Evolutionary conservation across 1,140 invertebrate species (phyloP), one percentile per base, ranked within the genome.

Genomic region (Mycetomoellerius zeteki): DNA sequence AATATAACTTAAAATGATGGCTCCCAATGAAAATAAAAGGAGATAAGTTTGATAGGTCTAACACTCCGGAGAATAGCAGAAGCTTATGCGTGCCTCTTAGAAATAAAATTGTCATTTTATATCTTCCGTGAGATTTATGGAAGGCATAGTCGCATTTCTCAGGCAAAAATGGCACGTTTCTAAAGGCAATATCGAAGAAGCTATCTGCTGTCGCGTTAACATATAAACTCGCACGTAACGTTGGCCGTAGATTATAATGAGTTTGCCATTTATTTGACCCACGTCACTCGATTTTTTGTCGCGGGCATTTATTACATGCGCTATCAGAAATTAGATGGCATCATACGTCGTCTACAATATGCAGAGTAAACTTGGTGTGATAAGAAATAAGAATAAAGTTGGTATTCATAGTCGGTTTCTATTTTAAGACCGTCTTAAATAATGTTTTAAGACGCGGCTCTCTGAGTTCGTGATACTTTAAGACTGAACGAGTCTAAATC

Each of bases 71-170:
- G 52, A 73, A 37, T 58, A 37, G 3, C 6, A 58, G 52, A 43
- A n/a, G 62, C 2, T 4, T 24, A 8, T 12, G 5, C 2, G 5
- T n/a, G 3, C 24, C n/a, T 60, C 8, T 56, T 24, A 12, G 16
- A 21, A 10, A 64, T 47, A 77, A 54, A 77, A 64, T 43, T 77
- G 21, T 47, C 10, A 14, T 47, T 77, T 77, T 14, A 16, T 69
- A 16, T 69, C 21, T 7, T 50, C 21, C 21, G 0, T 47, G 16
- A 16, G 10, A 64, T 62, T 76, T 60, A 60, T 43, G 8, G 3
- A 54, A 19, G 1, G 43, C 14, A 21, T 47, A 24, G 16, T 64
- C 2, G 16, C 4, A 2, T 64, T 47, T 10, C 19, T 27, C 10
- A 7, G 8, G 16, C 10, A 8, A 27, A 6, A 62, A 77, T n/a